A percentile compares a stretch with the other conserved stretches of the same genome.
Conservation (phyloP, 2,797 vertebrate species). For the Cossypha polioptera region DNA sequence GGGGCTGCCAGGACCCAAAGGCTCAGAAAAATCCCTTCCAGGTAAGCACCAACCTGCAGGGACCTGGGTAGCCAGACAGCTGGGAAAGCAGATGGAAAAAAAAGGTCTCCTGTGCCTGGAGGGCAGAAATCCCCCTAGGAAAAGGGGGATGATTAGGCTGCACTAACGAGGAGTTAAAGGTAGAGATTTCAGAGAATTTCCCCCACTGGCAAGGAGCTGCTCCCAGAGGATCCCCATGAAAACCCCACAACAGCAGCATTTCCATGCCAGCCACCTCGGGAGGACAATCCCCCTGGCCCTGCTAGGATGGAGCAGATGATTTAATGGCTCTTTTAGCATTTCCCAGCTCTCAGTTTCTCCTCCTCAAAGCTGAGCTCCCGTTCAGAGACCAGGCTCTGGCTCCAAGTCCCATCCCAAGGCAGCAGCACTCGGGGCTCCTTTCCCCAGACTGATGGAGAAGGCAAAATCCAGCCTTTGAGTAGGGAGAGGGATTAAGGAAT, state of each 20-base stretch:
- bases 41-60: background rate
- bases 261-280: background rate
- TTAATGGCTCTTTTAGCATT: slow-evolving; percentile 27
- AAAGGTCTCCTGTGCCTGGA: background rate
- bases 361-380: background rate
- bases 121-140: background rate
- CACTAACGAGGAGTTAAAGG: slow-evolving; percentile 3
- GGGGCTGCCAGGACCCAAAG: background rate
- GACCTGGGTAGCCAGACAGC: background rate
- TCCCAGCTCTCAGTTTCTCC: background rate
- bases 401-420: background rate
- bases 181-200: slow-evolving; percentile 2
- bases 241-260: background rate
- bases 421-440: background rate
- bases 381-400: background rate
- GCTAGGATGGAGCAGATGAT: background rate
- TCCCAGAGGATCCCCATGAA: slow-evolving; percentile 20
- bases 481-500: background rate
- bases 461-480: slow-evolving; percentile 11
- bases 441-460: background rate
- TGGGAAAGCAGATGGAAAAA: background rate
- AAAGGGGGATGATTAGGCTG: background rate
- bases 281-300: background rate
- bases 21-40: background rate
- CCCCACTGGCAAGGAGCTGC: background rate